These are phyloP conservation scores for Polyommatus iphigenia DNA, from an alignment of 2,888 invertebrate genomes.

Conservation along the genomic window DNA sequence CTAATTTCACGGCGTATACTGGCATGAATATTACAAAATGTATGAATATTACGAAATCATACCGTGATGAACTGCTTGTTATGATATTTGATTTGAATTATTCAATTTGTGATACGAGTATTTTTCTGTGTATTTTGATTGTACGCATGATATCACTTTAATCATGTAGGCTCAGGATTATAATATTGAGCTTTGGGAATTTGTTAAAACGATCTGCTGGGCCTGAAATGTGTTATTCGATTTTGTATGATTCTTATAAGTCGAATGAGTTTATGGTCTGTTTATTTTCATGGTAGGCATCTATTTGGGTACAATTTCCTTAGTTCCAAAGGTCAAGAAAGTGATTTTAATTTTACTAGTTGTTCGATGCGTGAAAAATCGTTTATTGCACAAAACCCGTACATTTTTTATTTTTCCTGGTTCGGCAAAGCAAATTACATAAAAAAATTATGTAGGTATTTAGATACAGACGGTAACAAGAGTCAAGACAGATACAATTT, in stretches of 20 bases:
- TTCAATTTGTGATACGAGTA: slow-evolving; percentile 19
- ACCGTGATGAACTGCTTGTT: slow-evolving; percentile 37
- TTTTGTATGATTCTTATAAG: neutral
- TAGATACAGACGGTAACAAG: too few species aligned
- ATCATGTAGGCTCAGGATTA: neutral
- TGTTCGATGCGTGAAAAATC: neutral
- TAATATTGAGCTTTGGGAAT: neutral
- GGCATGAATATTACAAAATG: slow-evolving; percentile 37
- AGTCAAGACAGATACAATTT: too few species aligned
- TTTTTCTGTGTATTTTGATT: slow-evolving; percentile 15
- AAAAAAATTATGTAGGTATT: too few species aligned
- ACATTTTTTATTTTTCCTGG: neutral
- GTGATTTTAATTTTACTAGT: too few species aligned
- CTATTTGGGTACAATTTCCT: neutral
- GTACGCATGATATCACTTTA: slow-evolving; percentile 1
- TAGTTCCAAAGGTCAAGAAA: neutral
- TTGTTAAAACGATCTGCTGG: neutral
- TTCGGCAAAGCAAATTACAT: too few species aligned
- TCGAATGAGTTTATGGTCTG: neutral
- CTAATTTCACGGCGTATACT: slow-evolving; percentile 37
- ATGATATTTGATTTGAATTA: slow-evolving; percentile 31
- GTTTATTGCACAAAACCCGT: neutral
- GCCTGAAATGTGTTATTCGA: neutral
- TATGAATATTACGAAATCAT: slow-evolving; percentile 37
- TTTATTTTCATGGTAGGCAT: neutral